Base-by-base conservation (phyloP, 2,888 invertebrate species). In the Xylota sylvarum region DNA sequence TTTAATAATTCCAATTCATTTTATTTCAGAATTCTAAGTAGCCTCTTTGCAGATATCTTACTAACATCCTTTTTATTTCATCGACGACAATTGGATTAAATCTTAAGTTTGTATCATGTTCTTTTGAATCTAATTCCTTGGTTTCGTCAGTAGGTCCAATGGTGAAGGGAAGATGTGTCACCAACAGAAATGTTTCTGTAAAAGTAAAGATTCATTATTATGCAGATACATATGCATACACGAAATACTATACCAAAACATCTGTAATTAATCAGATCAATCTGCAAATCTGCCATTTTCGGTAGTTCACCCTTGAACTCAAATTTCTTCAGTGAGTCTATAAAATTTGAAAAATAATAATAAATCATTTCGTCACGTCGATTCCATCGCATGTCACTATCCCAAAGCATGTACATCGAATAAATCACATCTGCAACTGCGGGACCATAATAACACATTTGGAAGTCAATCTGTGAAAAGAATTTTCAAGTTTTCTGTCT, bases 391-490 rank as follows among this genome's bases (percentile, higher is more conserved):
- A 88, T 85, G 4, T 90, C 88, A 0, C 79, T 23, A 7, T 83
- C 74, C 62, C 90, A 65, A 3, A 91, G 50, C 88, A 89, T 88
- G 30, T 89, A 90, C 0, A 89, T 87, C 0, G 91, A 88, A 46
- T 89, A 90, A 1, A 89, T 58, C 1, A 90, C 40, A 65, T 91
- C 91, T 12, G 65, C 43, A 5, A 81, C 78, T 32, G 88, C 83
- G 0, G 91, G 89, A 0, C 89, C 90, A 30, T 89, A 74, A 50
- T 88, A 88, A 30, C 89, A 80, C 23, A 89, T 82, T 76, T 91
- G 91, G 17, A 88, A 91, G 65, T 91, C 91, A 12, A 91, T 27
- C 88, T 85, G 37, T 4, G 10, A 17, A 50, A 23, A 65, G 1
- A 60, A 58, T 0, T 46, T n/a, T 0, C 14, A 1, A 32, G n/a